phyloP scores from a whole-genome alignment of 2,113 vertebrate species.

The Arvicanthis niloticus region DNA sequence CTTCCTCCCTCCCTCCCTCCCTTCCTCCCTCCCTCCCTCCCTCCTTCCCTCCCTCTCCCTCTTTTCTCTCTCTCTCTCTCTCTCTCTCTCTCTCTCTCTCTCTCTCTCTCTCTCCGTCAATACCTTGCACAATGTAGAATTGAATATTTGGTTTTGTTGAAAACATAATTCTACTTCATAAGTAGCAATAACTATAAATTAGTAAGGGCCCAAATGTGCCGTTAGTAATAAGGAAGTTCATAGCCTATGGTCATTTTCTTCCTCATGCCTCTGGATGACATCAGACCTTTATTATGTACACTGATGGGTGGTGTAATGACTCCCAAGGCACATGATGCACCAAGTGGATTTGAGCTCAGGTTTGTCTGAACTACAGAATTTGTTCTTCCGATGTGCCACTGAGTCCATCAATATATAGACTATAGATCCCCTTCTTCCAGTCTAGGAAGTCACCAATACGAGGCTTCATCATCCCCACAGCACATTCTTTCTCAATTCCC shows the following conservation, averaged over 20 bases:
- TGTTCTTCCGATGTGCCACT: neutral
- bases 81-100: too few relatives aligned
- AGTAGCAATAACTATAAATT: neutral
- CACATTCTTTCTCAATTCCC: constrained; percentile 18
- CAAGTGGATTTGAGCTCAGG: neutral
- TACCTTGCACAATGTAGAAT: neutral
- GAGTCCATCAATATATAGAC: neutral
- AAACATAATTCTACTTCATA: neutral
- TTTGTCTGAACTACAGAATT: neutral
- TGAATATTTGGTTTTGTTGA: neutral
- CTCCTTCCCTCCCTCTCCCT: too few relatives aligned
- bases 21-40: too few relatives aligned
- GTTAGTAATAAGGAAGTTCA: neutral
- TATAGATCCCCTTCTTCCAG: neutral
- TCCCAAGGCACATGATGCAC: neutral
- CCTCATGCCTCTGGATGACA: too few relatives aligned
- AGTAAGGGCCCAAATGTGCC: neutral
- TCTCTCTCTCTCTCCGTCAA: neutral
- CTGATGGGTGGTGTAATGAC: neutral
- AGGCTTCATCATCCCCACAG: neutral
- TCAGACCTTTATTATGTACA: neutral
- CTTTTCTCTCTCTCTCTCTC: too few relatives aligned
- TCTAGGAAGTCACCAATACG: constrained; percentile 41
- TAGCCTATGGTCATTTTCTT: neutral
- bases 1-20: too few relatives aligned